phyloP scores from a whole-genome alignment of 2,888 invertebrate genomes.

The Cactoblastis cactorum region DNA sequence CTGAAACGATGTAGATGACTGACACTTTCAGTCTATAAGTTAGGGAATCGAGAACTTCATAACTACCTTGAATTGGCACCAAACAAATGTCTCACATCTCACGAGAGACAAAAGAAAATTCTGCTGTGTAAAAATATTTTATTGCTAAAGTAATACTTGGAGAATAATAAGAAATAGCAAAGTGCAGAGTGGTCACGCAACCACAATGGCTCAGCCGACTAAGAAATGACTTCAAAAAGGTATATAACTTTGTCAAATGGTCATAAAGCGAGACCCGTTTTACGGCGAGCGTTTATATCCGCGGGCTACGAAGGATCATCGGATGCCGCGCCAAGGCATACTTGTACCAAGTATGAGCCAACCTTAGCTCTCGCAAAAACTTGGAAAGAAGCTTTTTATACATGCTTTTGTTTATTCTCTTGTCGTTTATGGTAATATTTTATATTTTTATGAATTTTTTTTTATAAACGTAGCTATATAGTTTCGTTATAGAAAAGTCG shows the following conservation, averaged over 20 bases:
- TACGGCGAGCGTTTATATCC: constrained; percentile 74
- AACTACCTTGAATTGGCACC: background rate
- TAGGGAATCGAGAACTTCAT: too few species aligned
- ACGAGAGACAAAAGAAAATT: constrained; percentile 26
- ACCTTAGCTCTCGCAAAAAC: constrained; percentile 29
- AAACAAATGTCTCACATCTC: background rate
- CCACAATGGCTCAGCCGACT: constrained; percentile 60
- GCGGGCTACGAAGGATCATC: constrained; percentile 62
- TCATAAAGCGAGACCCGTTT: constrained; percentile 74
- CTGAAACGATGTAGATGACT: too few species aligned
- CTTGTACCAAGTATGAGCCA: constrained; percentile 37
- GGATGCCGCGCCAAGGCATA: constrained; percentile 42
- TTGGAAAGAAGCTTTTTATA: constrained; percentile 7
- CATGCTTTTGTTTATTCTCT: background rate
- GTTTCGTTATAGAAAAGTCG: background rate
- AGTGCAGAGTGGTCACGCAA: constrained; percentile 55
- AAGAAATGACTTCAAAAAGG: constrained; percentile 71
- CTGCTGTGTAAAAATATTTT: constrained; percentile 36
- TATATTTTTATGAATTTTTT: background rate
- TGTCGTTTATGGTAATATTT: background rate
- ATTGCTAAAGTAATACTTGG: constrained; percentile 42
- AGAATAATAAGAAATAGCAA: constrained; percentile 52
- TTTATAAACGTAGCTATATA: background rate
- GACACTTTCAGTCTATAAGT: too few species aligned
- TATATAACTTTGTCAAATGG: constrained; percentile 76